phyloP scores from a whole-genome alignment of 2,888 invertebrate genomes.

The Lasioglossum zephyrum region DNA sequence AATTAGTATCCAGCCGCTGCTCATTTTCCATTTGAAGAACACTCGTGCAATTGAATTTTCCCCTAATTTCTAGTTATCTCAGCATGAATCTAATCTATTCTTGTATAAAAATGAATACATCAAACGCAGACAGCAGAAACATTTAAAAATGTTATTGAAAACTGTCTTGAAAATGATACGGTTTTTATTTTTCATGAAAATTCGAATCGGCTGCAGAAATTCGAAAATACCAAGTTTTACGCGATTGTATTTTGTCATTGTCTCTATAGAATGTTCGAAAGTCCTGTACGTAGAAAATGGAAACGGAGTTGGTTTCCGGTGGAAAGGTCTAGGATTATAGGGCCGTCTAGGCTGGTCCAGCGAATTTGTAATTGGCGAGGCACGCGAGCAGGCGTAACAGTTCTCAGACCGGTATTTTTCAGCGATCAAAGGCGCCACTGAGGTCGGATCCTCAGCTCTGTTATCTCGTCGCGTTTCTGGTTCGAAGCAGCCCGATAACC shows the following conservation, averaged over 20 bases:
- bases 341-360: background rate
- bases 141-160: no score
- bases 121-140: no score
- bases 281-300: no score
- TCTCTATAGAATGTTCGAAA: no score
- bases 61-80: no score
- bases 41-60: background rate
- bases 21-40: background rate
- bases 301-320: background rate
- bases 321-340: background rate
- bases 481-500: conserved; percentile 72
- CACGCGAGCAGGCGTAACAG: conserved; percentile 21
- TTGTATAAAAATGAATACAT: no score
- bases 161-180: no score
- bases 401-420: conserved; percentile 51
- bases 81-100: no score
- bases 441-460: conserved; percentile 58
- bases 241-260: no score
- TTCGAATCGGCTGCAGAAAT: no score
- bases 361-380: conserved; percentile 15
- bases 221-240: background rate
- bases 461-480: conserved; percentile 69
- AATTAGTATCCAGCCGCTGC: background rate
- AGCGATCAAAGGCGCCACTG: conserved; percentile 58
- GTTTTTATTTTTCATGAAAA: background rate